Conservation (phyloP, 2,113 vertebrate species). For the Esox niger region DNA sequence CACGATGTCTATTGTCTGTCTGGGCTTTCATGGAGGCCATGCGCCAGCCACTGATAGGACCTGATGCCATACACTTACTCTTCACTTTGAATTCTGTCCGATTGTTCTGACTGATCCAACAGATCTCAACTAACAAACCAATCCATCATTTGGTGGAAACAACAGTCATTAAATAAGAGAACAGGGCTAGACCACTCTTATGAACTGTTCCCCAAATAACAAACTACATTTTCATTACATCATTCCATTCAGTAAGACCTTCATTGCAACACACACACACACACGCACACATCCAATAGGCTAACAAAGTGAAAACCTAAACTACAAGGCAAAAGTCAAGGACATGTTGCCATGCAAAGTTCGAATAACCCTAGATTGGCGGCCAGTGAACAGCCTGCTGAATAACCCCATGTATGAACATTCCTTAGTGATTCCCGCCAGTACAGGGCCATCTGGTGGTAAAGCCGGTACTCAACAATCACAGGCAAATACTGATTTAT, state of each 20-base stretch:
- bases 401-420: not conserved
- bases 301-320: not conserved
- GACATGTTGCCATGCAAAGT: not conserved
- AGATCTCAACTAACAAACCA: not conserved
- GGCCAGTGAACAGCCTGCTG: not conserved
- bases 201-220: too few relatives aligned
- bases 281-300: not conserved
- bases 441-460: conserved; percentile 21
- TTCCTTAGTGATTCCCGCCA: not conserved
- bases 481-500: not conserved
- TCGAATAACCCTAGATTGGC: not conserved
- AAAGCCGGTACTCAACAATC: conserved; percentile 4
- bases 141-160: not conserved
- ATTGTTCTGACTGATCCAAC: not conserved
- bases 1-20: conserved; percentile 17
- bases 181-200: too few relatives aligned
- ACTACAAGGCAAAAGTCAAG: not conserved
- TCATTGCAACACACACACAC: not conserved
- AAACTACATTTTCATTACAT: not conserved
- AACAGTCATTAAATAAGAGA: not conserved
- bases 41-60: conserved; percentile 7
- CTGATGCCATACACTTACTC: too few relatives aligned
- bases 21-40: conserved; percentile 11
- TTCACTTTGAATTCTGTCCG: too few relatives aligned
- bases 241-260: not conserved